Evolutionary conservation across 2,888 invertebrate species (phyloP).

Genomic region (Falcaria lacertinaria): DNA sequence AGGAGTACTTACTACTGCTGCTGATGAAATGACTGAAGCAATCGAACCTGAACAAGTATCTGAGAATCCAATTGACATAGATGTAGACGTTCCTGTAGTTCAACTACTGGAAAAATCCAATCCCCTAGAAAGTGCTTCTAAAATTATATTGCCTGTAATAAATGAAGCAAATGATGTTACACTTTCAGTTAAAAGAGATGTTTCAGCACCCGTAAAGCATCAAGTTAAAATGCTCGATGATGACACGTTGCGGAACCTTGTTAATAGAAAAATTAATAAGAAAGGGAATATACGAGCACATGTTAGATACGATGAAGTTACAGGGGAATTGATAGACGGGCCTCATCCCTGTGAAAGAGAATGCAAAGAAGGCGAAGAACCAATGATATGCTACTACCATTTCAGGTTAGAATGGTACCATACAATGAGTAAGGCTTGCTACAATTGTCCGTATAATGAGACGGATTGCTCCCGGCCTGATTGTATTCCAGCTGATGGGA

Average conservation of each 20-base stretch:
- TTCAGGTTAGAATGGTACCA: conserved; percentile 91
- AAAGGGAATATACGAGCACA: conserved; percentile 53
- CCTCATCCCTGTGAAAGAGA: conserved; percentile 82
- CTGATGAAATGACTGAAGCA: conserved; percentile 4
- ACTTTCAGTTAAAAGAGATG: conserved; percentile 30
- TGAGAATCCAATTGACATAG: conserved; percentile 17
- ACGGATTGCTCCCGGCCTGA: conserved; percentile 88
- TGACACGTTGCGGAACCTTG: conserved; percentile 21
- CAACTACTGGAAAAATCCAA: conserved; percentile 33
- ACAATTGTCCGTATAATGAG: conserved; percentile 86
- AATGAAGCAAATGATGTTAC: conserved; percentile 42
- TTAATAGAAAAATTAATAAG: conserved; percentile 31
- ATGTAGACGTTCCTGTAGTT: conserved; percentile 20
- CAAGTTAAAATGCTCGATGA: conserved; percentile 32
- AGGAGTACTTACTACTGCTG: conserved; percentile 14
- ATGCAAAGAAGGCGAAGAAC: conserved; percentile 80
- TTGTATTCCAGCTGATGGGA: conserved; percentile 92
- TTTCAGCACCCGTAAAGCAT: conserved; percentile 23
- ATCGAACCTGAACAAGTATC: conserved; percentile 15
- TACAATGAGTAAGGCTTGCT: conserved; percentile 93
- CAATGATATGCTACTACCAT: conserved; percentile 85
- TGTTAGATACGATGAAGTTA: conserved; percentile 63
- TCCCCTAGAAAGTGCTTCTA: conserved; percentile 58
- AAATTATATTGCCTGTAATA: conserved; percentile 44
- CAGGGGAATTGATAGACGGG: conserved; percentile 61